These are phyloP conservation scores for Mola mola DNA, from an alignment of 2,113 vertebrate species.

Conservation along the genomic window DNA sequence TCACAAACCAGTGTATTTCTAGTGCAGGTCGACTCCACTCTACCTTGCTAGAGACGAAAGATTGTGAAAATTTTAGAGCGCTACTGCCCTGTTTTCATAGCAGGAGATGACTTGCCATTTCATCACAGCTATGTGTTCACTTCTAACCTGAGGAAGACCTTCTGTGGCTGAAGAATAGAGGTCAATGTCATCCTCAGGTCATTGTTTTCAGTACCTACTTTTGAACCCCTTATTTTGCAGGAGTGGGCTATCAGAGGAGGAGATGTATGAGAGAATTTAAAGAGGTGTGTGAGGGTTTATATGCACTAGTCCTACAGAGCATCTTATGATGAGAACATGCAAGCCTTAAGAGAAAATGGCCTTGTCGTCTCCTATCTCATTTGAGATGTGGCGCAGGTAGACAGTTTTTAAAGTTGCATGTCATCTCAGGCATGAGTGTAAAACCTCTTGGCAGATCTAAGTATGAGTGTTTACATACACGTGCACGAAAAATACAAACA, in stretches of 20 bases:
- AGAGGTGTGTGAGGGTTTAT: slow-evolving; percentile 10
- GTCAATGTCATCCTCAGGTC: too few species aligned
- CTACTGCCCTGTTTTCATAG: too few species aligned
- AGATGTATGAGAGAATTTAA: slow-evolving; percentile 6
- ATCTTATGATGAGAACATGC: slow-evolving; percentile 38
- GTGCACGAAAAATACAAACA: not conserved
- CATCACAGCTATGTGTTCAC: too few species aligned
- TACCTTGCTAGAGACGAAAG: too few species aligned
- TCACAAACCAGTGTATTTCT: too few species aligned
- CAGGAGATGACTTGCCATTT: too few species aligned
- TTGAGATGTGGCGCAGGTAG: slow-evolving; percentile 53
- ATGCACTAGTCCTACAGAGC: slow-evolving; percentile 4
- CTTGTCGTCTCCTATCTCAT: slow-evolving; percentile 63
- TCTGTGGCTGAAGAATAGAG: too few species aligned
- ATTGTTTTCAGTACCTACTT: too few species aligned
- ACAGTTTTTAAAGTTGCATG: slow-evolving; percentile 68
- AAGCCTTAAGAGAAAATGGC: slow-evolving; percentile 64
- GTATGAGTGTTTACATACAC: not conserved
- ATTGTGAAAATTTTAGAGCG: too few species aligned
- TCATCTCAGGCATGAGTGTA: slow-evolving; percentile 24
- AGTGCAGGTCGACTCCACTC: too few species aligned
- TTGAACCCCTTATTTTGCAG: too few species aligned
- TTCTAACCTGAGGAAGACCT: too few species aligned
- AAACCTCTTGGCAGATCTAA: slow-evolving; percentile 37
- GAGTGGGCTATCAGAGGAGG: not conserved